Evolutionary conservation across 2,888 invertebrate species (phyloP).

Genomic region (Meta bourneti): DNA sequence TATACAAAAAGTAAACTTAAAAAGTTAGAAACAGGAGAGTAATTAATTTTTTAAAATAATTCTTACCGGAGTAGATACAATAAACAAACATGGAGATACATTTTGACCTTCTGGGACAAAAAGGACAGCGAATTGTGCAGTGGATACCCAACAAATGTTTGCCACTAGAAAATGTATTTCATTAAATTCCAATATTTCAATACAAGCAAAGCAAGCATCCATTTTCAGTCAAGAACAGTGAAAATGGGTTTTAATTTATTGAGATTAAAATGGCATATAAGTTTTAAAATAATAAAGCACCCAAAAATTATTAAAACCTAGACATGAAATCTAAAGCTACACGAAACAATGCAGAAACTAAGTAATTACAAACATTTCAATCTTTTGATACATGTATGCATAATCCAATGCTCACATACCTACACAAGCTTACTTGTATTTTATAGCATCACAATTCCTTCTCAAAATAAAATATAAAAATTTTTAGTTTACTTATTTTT

Average conservation of each 20-base stretch:
- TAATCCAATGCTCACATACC: too few species aligned
- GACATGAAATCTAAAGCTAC: too few species aligned
- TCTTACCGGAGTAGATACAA: slow-evolving; percentile 79
- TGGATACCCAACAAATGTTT: slow-evolving; percentile 88
- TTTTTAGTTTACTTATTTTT: too few species aligned
- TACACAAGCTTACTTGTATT: too few species aligned
- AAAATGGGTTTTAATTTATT: not conserved
- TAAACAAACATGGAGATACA: slow-evolving; percentile 79
- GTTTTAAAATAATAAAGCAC: not conserved
- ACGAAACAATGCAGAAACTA: too few species aligned
- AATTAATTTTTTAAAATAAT: not conserved
- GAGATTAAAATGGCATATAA: not conserved
- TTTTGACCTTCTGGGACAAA: slow-evolving; percentile 82
- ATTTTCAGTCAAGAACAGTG: too few species aligned
- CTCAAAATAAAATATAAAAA: not conserved
- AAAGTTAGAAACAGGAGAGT: too few species aligned
- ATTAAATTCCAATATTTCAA: not conserved
- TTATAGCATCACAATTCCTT: too few species aligned
- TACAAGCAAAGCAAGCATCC: not conserved
- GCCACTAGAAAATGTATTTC: slow-evolving; percentile 78
- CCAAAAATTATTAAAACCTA: too few species aligned
- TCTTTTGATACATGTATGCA: too few species aligned
- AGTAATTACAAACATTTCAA: too few species aligned
- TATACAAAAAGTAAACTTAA: too few species aligned
- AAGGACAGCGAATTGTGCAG: slow-evolving; percentile 91